Evolutionary conservation across 2,797 vertebrate genomes (phyloP).

Genomic region (Aplochiton taeniatus): DNA sequence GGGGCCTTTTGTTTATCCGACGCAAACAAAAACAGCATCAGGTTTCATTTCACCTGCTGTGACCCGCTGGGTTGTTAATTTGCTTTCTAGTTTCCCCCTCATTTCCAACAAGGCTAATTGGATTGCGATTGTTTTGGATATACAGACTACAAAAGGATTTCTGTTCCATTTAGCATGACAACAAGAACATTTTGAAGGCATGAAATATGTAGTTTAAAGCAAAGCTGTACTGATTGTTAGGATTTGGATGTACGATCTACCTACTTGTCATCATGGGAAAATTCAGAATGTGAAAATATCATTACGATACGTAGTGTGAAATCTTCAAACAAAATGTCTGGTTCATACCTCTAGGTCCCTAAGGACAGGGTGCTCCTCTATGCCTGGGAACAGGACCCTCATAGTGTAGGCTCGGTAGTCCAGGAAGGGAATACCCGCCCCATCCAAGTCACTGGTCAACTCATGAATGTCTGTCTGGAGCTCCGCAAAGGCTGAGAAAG

Average conservation of each 20-base stretch:
- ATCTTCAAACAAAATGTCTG: no score
- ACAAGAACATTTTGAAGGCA: no score
- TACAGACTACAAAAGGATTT: background rate
- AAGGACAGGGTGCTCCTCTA: conserved; percentile 97
- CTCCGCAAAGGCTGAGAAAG: conserved; percentile 90
- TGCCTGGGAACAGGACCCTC: conserved; percentile 97
- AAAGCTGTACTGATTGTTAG: no score
- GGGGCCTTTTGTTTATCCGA: conserved; percentile 64
- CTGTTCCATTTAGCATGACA: background rate
- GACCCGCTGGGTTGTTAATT: conserved; percentile 61
- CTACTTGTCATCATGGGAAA: background rate
- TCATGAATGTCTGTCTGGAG: conserved; percentile 98
- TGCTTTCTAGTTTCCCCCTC: conserved; percentile 46
- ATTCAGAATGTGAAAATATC: no score
- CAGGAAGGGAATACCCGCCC: conserved; percentile 94
- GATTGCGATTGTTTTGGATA: conserved; percentile 38
- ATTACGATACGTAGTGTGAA: no score
- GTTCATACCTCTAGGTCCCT: conserved; percentile 91
- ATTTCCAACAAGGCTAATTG: conserved; percentile 62
- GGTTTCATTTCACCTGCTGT: conserved; percentile 62
- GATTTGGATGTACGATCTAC: background rate
- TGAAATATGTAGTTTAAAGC: no score
- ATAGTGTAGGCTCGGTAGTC: conserved; percentile 97
- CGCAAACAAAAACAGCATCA: conserved; percentile 57
- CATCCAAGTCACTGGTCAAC: conserved; percentile 96